Evolutionary conservation across 2,113 vertebrate genomes (phyloP), one percentile per base, ranked within the genome.

Genomic region (Microtus montanus): DNA sequence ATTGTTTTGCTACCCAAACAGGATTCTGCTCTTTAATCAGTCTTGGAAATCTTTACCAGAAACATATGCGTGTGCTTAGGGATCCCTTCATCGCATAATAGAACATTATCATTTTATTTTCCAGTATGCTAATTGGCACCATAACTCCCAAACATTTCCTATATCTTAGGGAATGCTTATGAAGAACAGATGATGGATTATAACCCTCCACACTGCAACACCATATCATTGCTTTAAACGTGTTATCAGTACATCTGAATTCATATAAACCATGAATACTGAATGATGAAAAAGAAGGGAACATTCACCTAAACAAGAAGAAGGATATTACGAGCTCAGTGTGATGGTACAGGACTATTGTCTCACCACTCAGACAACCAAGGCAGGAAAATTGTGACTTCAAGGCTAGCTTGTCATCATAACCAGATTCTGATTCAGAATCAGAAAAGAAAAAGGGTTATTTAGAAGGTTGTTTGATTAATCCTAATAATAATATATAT

Each of bases 51-150:
- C 80, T 89, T 92, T 95, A 68, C 54, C 89, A 70, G 47, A 95
- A 77, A 92, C 54, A 73, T 30, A 15, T 88, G 63, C 10, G 15
- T 83, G 33, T 89, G 70, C 64, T 86, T 83, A 63, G 35, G 83
- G 64, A 92, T 88, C 20, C 83, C 71, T 96, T 95, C 61, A 35
- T 70, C 68, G 88, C 47, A 70, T 95, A 95, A 79, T 66, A 75
- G n/a, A 47, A 52, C 79, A 84, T 95, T 89, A 89, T 90, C 70
- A 83, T 96, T 96, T 94, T 71, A 89, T 95, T 94, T 94, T 94
- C 79, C 26, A 71, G 63, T 89, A 52, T 94, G 70, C 63, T 95
- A 78, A 94, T 80, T 96, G 79, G 86, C 70, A 79, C 35, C 90
- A 74, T 84, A 91, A 79, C 54, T 95, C 47, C 38, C 66, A 95